Base-by-base conservation (phyloP, 2,888 invertebrate species). In the Steinernema hermaphroditum region DNA sequence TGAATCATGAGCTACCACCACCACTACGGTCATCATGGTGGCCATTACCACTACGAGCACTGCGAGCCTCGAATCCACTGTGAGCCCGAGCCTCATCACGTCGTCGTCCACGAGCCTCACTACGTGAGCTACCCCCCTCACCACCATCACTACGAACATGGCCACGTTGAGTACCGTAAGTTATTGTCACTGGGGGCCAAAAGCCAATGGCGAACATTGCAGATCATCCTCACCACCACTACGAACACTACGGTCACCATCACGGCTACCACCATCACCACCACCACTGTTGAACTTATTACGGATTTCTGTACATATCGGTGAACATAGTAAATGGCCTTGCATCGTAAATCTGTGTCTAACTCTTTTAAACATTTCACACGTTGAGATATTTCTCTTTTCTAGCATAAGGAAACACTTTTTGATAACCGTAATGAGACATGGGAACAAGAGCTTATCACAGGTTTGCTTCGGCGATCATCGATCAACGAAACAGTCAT, bases 81-180 rank as follows among this genome's bases (percentile, higher is more conserved):
- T 32, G 62, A 62, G 62, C 62, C 62, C 16, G 62, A 62, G 6
- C 34, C 22, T 4, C 62, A 32, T 32, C 62, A 62, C 32, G 62
- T 62, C 16, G 62, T 62, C 4, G 62, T 62, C 62, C 16, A 62
- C 29, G 62, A 62, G 62, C 62, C 62, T 62, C 62, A 62, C 16
- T 32, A 62, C 32, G 62, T 62, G 29, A 32, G 62, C 62, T 62
- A 62, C 32, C 32, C 62, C 1, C 62, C 29, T 9, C 29, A 62
- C 29, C 19, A 32, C 29, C 62, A 62, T 9, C 29, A 62, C 29
- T 34, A 32, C 29, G 12, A 29, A 8, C 14, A 29, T 1, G 32
- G 32, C 27, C 29, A 9, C 29, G 62, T 34, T 16, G 62, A 62
- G n/a, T 62, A 62, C 62, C 27, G 62, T 62, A 32, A 29, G 62